Base-by-base conservation (phyloP, 2,797 vertebrate species). In the Arnoldichthys spilopterus region DNA sequence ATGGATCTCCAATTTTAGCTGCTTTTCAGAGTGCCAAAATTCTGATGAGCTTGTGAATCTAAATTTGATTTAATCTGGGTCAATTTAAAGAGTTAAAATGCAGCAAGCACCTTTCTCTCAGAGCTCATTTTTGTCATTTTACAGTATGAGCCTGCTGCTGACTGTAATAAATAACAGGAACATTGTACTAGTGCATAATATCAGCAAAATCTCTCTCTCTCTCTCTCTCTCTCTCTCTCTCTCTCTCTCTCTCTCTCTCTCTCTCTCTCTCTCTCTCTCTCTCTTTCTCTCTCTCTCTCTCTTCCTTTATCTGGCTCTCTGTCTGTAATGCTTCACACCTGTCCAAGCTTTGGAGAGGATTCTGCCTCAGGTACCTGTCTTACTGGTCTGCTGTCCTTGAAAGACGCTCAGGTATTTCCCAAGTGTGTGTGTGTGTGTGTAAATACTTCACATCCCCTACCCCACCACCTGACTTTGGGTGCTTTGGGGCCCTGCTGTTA, bases 381-480 rank as follows among this genome's bases (percentile, higher is more conserved):
- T 90, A 89, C 89, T 87, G 86, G 79, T 85, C 74, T 63, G 76
- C 87, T 85, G 88, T 91, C 90, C 89, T 85, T 82, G 79, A 91
- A 91, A 91, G 88, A 89, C 89, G 91, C 90, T 75, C 80, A 90
- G 90, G 91, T 91, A 90, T 92, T 92, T 91, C 87, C 86, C 88
- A 59, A 69, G 72, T 84, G 53, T 69, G 43, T 69, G 43, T 69
- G 26, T 49, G 45, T 91, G 43, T 73, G 34, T 71, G 26, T 37
- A 13, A 6, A 20, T 34, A 66, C 72, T 32, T 76, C 58, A 71
- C 64, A 43, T n/a, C 71, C 43, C 24, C 24, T 64, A 51, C 72
- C 80, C 67, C 51, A 64, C n/a, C 67, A 70, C 70, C 75, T 73
- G 79, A 81, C 76, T 72, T 73, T 43, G 64, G 73, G 66, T 71